Conservation (phyloP, 2,797 vertebrate genomes). For the Enteromius anoplus region DNA sequence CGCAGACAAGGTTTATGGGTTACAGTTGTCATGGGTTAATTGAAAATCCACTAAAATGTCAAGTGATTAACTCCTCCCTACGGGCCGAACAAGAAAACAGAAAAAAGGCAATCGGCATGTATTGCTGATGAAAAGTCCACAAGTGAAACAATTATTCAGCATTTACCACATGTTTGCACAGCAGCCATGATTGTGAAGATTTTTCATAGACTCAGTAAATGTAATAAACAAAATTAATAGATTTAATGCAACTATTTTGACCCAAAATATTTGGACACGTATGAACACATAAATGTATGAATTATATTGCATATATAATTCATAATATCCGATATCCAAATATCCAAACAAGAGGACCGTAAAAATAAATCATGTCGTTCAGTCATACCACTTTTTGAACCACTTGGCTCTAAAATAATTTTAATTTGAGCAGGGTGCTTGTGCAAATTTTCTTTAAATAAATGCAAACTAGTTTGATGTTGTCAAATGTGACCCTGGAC, state of each 20-base stretch:
- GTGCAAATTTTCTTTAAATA: neutral
- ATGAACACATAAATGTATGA: neutral
- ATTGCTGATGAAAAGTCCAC: conserved; percentile 55
- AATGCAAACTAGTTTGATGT: neutral
- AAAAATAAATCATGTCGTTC: neutral
- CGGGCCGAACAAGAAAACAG: conserved; percentile 25
- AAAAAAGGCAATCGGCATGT: conserved; percentile 62
- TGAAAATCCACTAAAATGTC: conserved; percentile 76
- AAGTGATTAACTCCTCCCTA: conserved; percentile 73
- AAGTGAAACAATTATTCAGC: neutral
- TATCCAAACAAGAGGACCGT: neutral
- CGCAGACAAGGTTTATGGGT: conserved; percentile 63
- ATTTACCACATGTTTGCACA: neutral
- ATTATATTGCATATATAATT: neutral
- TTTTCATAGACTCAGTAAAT: neutral
- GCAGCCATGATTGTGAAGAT: neutral
- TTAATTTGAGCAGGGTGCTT: neutral
- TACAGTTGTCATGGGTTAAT: conserved; percentile 78
- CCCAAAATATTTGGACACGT: neutral
- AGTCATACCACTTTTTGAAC: neutral
- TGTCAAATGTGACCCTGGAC: neutral
- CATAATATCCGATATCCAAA: too few species aligned
- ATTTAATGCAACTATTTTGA: neutral
- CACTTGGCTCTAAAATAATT: neutral
- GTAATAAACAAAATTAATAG: neutral